Conservation (phyloP, 2,113 vertebrate genomes). For the Hippocampus barbouri region DNA sequence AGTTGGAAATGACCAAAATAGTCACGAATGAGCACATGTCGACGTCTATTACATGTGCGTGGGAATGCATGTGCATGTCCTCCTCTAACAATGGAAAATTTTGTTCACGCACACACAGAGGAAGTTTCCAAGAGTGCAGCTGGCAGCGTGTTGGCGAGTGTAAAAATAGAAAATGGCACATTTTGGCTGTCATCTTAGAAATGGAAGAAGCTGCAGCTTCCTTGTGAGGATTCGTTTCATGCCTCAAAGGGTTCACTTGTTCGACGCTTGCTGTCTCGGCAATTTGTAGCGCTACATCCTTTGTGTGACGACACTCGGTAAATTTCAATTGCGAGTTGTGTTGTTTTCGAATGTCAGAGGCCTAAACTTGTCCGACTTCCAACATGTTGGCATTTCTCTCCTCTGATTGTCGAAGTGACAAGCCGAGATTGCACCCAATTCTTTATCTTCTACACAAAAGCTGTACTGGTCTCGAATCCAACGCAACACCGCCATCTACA, state of each 20-base stretch:
- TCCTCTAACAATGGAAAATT: slow-evolving; percentile 43
- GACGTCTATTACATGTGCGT: not conserved
- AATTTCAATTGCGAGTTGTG: too few species aligned
- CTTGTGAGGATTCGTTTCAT: not conserved
- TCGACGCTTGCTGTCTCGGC: too few species aligned
- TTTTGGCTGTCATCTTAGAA: slow-evolving; percentile 19
- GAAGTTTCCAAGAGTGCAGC: slow-evolving; percentile 47
- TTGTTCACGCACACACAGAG: slow-evolving; percentile 5
- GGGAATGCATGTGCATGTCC: slow-evolving; percentile 16
- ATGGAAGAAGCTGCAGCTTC: slow-evolving; percentile 18
- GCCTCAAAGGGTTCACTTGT: not conserved
- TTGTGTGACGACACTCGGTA: too few species aligned
- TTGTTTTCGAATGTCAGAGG: too few species aligned
- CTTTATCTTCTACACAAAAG: too few species aligned
- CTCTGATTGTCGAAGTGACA: too few species aligned
- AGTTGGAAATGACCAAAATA: slow-evolving; percentile 10
- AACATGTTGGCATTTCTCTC: too few species aligned
- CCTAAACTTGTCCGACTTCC: too few species aligned
- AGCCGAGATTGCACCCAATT: too few species aligned
- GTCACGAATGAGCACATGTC: not conserved
- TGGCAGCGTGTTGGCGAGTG: slow-evolving; percentile 26
- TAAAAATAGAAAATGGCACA: slow-evolving; percentile 50
- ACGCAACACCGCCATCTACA: too few species aligned
- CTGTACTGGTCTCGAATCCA: too few species aligned
- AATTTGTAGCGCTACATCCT: too few species aligned